Evolutionary conservation across 2,797 vertebrate species (phyloP).

Genomic region (Sandelia bainsii): DNA sequence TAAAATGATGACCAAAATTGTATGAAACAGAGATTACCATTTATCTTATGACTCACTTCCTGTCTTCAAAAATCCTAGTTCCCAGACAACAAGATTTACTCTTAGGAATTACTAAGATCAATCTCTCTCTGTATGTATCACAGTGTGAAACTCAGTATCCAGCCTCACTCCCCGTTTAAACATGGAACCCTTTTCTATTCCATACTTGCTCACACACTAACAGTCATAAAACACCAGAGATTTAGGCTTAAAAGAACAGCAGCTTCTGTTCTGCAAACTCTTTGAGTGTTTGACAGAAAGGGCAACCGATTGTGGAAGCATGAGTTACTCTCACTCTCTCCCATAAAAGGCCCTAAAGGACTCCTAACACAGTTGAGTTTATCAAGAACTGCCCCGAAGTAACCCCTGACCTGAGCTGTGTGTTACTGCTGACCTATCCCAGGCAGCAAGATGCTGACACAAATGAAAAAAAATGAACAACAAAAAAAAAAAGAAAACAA

Average conservation of each 20-base stretch:
- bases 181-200: slow-evolving; percentile 1
- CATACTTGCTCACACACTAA: slow-evolving; percentile 9
- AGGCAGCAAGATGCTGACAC: slow-evolving; percentile 67
- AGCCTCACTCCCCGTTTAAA: neutral
- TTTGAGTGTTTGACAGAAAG: slow-evolving; percentile 58
- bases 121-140: neutral
- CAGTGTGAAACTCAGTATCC: neutral
- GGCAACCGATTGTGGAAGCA: slow-evolving; percentile 49
- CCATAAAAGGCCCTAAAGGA: slow-evolving; percentile 69
- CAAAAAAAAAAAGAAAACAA: slow-evolving; percentile 10
- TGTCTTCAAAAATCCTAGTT: neutral
- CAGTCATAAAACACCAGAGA: slow-evolving; percentile 49
- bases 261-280: slow-evolving; percentile 58
- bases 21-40: neutral
- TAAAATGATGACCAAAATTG: neutral
- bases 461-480: slow-evolving; percentile 27
- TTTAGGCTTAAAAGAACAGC: slow-evolving; percentile 33
- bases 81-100: neutral
- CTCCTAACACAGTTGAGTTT: slow-evolving; percentile 41
- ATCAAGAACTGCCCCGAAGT: slow-evolving; percentile 45
- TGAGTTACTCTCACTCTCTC: slow-evolving; percentile 53
- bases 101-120: neutral
- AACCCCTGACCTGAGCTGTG: slow-evolving; percentile 59
- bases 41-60: neutral
- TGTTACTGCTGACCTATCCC: slow-evolving; percentile 64